These are phyloP conservation scores for Otocyon megalotis DNA, from an alignment of 2,113 vertebrate species.

Conservation along the genomic window DNA sequence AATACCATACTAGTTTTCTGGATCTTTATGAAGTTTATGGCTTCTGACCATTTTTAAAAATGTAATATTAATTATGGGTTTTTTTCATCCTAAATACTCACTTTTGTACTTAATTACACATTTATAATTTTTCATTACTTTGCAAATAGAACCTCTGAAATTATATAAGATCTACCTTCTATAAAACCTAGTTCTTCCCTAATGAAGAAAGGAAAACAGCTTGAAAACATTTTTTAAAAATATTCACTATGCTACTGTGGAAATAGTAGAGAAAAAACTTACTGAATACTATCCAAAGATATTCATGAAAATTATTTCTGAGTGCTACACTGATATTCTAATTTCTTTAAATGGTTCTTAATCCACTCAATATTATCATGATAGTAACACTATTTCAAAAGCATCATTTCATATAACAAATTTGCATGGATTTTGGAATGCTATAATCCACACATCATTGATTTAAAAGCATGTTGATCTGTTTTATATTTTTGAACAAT, in stretches of 20 bases:
- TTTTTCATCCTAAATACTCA: not conserved
- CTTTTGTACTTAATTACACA: not conserved
- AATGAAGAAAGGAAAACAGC: not conserved
- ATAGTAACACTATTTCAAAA: conserved; percentile 46
- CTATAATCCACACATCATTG: conserved; percentile 64
- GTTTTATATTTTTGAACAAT: conserved; percentile 38
- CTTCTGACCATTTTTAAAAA: not conserved
- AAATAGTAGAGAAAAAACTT: conserved; percentile 10
- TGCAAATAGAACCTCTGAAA: not conserved
- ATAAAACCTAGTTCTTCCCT: not conserved
- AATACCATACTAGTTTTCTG: not conserved
- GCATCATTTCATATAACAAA: conserved; percentile 2
- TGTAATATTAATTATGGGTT: not conserved
- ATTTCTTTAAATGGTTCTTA: conserved; percentile 70
- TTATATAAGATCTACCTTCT: not conserved
- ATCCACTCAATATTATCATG: conserved; percentile 11
- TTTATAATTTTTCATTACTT: not conserved
- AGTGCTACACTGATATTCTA: conserved; percentile 37
- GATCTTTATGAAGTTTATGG: not conserved
- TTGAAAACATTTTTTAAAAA: conserved; percentile 9
- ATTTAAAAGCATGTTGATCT: not conserved
- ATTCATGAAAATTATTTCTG: conserved; percentile 56
- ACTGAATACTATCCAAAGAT: conserved; percentile 43
- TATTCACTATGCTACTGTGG: not conserved
- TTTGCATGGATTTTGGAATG: conserved; percentile 10